Percentiles rank a stretch among this genome's conserved stretches.
These are phyloP conservation scores for Cancer borealis DNA, from an alignment of 2,888 invertebrate species.

Conservation along the genomic window DNA sequence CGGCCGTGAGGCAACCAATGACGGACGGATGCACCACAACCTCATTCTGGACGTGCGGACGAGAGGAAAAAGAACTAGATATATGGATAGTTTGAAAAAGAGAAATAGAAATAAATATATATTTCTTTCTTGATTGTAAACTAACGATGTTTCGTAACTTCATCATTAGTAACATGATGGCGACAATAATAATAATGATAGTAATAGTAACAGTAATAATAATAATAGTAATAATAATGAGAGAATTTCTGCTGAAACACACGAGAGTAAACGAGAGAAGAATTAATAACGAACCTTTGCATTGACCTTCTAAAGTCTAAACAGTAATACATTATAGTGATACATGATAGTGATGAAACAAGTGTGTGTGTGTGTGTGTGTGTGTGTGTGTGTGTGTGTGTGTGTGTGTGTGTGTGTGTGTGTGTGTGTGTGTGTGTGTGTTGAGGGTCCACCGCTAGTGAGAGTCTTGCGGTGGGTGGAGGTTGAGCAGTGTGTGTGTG, in stretches of 20 bases:
- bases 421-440: slow-evolving; percentile 29
- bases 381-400: not conserved
- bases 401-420: slow-evolving; percentile 1
- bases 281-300: not conserved
- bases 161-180: not conserved
- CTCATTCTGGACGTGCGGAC: not conserved
- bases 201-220: too few relatives aligned
- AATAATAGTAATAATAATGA: too few relatives aligned
- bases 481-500: not conserved
- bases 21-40: not conserved
- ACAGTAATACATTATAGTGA: not conserved
- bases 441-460: not conserved
- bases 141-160: too few relatives aligned
- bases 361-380: slow-evolving; percentile 4
- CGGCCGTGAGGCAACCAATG: not conserved
- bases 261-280: not conserved
- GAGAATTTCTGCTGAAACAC: too few relatives aligned
- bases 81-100: not conserved
- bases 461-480: not conserved
- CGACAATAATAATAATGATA: too few relatives aligned
- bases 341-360: not conserved
- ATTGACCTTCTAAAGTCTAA: not conserved
- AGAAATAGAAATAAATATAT: not conserved
- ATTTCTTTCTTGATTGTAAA: not conserved
- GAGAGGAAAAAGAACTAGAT: not conserved